Conservation (phyloP, 2,113 vertebrate genomes). For the Coracopsis vasa region DNA sequence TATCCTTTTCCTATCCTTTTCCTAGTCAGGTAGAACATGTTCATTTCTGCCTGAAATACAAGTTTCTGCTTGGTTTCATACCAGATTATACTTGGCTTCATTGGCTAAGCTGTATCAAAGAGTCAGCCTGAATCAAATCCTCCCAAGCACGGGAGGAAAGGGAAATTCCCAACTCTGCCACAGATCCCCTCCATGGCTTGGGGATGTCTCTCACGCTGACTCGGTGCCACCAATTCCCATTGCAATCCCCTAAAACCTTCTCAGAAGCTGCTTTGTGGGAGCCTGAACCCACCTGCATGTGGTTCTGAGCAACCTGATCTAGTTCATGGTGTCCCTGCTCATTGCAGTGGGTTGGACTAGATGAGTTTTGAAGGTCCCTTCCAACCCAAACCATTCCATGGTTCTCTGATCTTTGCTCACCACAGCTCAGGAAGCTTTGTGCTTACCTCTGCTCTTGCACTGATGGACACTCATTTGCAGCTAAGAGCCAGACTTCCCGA, state of each 20-base stretch:
- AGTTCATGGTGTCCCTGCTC: background rate
- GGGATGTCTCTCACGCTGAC: background rate
- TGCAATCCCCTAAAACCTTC: background rate
- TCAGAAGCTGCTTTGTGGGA: background rate
- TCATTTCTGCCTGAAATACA: background rate
- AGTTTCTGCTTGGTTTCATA: background rate
- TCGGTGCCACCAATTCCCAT: too few species aligned
- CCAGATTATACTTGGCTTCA: too few species aligned
- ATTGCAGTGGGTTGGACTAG: fast-evolving
- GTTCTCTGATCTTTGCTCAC: background rate
- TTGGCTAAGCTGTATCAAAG: background rate
- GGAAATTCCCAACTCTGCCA: background rate
- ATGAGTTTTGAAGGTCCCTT: background rate
- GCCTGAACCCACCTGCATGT: background rate
- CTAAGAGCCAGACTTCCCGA: background rate
- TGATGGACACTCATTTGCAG: fast-evolving
- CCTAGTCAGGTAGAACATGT: background rate
- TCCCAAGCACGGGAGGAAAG: background rate
- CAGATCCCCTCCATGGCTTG: fast-evolving
- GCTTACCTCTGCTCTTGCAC: background rate
- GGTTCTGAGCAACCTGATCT: background rate
- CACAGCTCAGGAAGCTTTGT: background rate
- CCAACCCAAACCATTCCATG: background rate
- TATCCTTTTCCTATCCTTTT: background rate
- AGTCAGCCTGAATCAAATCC: background rate